Conservation (phyloP, 2,797 vertebrate genomes). For the Alcedo quadribrachys region DNA sequence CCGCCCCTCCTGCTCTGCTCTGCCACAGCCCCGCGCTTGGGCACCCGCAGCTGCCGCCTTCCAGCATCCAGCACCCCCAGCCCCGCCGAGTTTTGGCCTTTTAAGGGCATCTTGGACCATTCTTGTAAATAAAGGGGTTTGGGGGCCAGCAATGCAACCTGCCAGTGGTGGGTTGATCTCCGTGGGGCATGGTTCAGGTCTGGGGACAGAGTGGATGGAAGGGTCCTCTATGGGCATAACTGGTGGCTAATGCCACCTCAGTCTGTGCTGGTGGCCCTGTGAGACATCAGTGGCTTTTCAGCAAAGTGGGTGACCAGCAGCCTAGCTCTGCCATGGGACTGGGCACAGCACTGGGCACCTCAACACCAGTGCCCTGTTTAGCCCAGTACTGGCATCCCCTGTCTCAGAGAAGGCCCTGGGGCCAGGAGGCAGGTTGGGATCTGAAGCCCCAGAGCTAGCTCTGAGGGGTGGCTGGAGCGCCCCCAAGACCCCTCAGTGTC, state of each 20-base stretch:
- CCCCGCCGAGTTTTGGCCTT: conserved; percentile 84
- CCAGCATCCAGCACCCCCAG: conserved; percentile 85
- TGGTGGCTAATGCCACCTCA: neutral
- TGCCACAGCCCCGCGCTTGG: conserved; percentile 59
- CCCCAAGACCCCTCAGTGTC: fast-evolving
- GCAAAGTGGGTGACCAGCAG: neutral
- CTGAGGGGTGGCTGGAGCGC: fast-evolving
- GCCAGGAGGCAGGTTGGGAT: fast-evolving
- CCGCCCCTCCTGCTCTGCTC: conserved; percentile 29
- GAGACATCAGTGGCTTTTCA: neutral
- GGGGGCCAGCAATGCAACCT: neutral
- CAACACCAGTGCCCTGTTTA: neutral
- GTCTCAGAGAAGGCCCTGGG: fast-evolving
- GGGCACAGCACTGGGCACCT: fast-evolving
- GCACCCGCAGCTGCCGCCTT: conserved; percentile 88
- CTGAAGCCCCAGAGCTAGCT: neutral
- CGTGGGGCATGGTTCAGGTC: fast-evolving
- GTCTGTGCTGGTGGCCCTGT: neutral
- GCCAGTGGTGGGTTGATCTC: neutral
- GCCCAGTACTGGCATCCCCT: fast-evolving
- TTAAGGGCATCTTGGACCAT: conserved; percentile 90
- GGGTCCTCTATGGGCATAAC: fast-evolving
- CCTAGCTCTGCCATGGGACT: fast-evolving
- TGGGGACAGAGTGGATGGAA: fast-evolving
- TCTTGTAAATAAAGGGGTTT: conserved; percentile 43